Conservation (phyloP, 2,888 invertebrate genomes). For the Drosophila monieri region DNA sequence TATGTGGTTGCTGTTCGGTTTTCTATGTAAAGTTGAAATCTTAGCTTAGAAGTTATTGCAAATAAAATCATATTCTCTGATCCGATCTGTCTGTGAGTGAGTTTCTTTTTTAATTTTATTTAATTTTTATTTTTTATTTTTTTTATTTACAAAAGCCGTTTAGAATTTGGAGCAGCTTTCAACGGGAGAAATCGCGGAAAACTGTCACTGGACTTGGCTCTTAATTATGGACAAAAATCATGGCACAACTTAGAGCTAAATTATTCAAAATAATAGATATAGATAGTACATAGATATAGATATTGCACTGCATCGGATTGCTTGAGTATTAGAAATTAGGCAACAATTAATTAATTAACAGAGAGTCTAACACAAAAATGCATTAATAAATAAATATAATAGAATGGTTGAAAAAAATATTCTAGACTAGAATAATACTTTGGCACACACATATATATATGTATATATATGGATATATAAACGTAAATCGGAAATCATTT, state of each 20-base stretch:
- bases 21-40: conserved; percentile 66
- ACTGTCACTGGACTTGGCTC: conserved; percentile 20
- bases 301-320: conserved; percentile 66
- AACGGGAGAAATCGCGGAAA: conserved; percentile 9
- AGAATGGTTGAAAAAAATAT: conserved; percentile 28
- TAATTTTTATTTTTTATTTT: not conserved
- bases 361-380: conserved; percentile 8
- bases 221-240: conserved; percentile 18
- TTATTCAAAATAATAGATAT: conserved; percentile 5
- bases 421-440: conserved; percentile 49
- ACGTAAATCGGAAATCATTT: conserved; percentile 44
- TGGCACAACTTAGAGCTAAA: conserved; percentile 47
- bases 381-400: conserved; percentile 15
- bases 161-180: conserved; percentile 31
- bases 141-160: conserved; percentile 61
- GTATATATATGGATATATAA: conserved; percentile 21
- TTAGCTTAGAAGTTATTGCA: conserved; percentile 64
- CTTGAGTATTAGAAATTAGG: conserved; percentile 60
- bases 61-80: conserved; percentile 53
- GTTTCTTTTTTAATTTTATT: conserved; percentile 2
- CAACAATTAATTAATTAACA: conserved; percentile 50
- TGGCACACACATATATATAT: conserved; percentile 66
- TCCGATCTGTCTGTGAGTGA: conserved; percentile 31
- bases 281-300: conserved; percentile 32
- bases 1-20: conserved; percentile 22